Percentiles rank a stretch among this genome's conserved stretches.
phyloP scores from a whole-genome alignment of 2,888 invertebrate species.

The Brachypalpus laphriformis region DNA sequence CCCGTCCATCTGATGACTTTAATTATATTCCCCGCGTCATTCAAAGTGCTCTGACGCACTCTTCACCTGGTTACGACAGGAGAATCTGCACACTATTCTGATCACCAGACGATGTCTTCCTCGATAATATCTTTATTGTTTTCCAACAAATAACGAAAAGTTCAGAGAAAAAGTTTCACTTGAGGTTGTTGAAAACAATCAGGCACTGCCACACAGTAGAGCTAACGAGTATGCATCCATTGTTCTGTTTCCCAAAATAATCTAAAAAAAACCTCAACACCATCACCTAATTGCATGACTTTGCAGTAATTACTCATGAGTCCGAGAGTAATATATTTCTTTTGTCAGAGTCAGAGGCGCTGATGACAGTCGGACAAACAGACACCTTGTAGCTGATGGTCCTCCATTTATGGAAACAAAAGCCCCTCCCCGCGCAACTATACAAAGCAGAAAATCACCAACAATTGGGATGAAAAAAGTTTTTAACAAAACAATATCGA shows the following conservation, averaged over 20 bases:
- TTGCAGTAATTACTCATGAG: constrained; percentile 47
- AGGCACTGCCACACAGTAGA: neutral
- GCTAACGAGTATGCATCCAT: neutral
- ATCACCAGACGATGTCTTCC: neutral
- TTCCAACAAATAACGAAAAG: constrained; percentile 10
- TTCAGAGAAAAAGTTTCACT: constrained; percentile 17
- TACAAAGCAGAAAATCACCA: constrained; percentile 15
- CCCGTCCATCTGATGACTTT: neutral
- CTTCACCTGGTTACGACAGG: neutral
- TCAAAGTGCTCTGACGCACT: neutral
- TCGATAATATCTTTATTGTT: constrained; percentile 12
- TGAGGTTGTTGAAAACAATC: neutral
- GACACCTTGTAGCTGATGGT: constrained; percentile 39
- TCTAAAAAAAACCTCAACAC: neutral
- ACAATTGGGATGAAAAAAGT: constrained; percentile 32
- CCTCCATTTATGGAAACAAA: constrained; percentile 38
- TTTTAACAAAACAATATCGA: constrained; percentile 31
- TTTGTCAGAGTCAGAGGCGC: constrained; percentile 29
- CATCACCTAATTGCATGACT: constrained; percentile 52
- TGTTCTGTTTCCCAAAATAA: neutral
- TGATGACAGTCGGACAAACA: constrained; percentile 37
- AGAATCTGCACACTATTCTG: neutral
- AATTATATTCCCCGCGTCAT: constrained; percentile 9
- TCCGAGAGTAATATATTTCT: constrained; percentile 26
- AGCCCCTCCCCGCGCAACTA: neutral